These are phyloP conservation scores for Eupelmus urozonus DNA, from an alignment of 2,888 invertebrate species.

Conservation along the genomic window DNA sequence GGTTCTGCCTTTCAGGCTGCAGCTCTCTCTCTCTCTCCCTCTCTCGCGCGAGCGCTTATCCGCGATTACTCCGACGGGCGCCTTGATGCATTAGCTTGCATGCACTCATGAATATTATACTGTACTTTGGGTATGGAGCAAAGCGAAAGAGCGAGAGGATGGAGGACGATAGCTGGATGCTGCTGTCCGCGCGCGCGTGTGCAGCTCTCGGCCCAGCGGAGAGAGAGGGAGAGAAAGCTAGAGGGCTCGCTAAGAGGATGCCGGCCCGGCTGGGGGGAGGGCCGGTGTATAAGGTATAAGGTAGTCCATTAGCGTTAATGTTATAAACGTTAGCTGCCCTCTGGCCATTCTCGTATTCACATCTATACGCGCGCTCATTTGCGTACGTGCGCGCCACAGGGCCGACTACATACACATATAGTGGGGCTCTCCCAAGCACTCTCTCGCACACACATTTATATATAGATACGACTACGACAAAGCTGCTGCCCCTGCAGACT, in stretches of 20 bases:
- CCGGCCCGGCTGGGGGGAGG: constrained; percentile 44
- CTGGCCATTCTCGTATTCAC: constrained; percentile 73
- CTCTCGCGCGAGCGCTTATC: constrained; percentile 61
- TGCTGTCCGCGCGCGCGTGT: not conserved
- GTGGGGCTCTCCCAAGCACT: constrained; percentile 1
- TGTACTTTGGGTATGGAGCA: constrained; percentile 65
- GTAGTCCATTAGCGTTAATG: constrained; percentile 78
- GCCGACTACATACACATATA: too few species aligned
- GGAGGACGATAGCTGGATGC: constrained; percentile 15
- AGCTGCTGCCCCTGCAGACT: too few species aligned
- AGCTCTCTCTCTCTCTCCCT: too few species aligned
- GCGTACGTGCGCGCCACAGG: constrained; percentile 33
- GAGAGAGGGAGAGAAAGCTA: constrained; percentile 13
- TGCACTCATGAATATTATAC: constrained; percentile 75
- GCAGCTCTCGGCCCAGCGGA: not conserved
- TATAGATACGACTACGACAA: constrained; percentile 6
- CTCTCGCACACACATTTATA: not conserved
- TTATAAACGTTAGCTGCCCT: constrained; percentile 77
- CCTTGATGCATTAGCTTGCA: constrained; percentile 75
- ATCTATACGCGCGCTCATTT: constrained; percentile 60
- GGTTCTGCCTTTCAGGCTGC: constrained; percentile 33
- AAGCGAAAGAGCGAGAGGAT: constrained; percentile 51
- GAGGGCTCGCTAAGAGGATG: constrained; percentile 61
- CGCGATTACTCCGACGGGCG: constrained; percentile 69
- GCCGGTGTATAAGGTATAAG: constrained; percentile 75